phyloP scores from a whole-genome alignment of 2,797 vertebrate species.

The Hoplostethus mediterraneus region DNA sequence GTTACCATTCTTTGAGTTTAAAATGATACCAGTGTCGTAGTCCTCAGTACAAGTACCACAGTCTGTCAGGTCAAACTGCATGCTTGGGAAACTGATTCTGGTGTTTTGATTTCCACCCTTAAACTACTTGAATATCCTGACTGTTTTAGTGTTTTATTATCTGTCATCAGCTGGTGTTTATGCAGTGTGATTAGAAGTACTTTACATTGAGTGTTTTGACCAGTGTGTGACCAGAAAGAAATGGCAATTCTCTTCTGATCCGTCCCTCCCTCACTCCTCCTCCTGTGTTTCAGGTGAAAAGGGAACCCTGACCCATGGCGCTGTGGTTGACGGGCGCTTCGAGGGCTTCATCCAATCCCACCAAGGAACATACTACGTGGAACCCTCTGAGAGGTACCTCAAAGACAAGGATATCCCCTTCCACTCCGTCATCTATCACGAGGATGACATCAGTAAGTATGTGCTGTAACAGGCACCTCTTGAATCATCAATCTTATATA shows the following conservation, averaged over 20 bases:
- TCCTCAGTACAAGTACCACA: too few relatives aligned
- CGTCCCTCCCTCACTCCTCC: slow-evolving; percentile 9
- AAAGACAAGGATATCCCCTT: slow-evolving; percentile 87
- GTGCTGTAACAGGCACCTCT: not conserved
- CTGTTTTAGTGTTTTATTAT: not conserved
- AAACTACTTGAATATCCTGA: not conserved
- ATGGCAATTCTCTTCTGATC: not conserved
- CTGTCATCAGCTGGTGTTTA: too few relatives aligned
- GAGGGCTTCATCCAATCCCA: slow-evolving; percentile 96
- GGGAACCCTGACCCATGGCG: slow-evolving; percentile 93
- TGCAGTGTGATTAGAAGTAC: not conserved
- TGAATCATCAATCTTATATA: not conserved
- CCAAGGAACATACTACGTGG: slow-evolving; percentile 94
- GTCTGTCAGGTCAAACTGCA: too few relatives aligned
- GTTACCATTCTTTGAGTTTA: too few relatives aligned
- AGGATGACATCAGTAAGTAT: slow-evolving; percentile 95
- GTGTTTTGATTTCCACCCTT: not conserved
- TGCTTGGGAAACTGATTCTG: not conserved
- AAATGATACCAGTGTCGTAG: too few relatives aligned
- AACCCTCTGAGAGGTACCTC: slow-evolving; percentile 95
- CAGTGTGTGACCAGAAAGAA: not conserved
- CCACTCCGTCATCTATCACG: slow-evolving; percentile 98
- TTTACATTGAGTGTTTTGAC: too few relatives aligned
- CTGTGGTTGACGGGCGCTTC: slow-evolving; percentile 93
- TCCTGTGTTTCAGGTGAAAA: slow-evolving; percentile 88